Conservation (phyloP, 2,797 vertebrate species). For the Phrynocephalus vlangalii region DNA sequence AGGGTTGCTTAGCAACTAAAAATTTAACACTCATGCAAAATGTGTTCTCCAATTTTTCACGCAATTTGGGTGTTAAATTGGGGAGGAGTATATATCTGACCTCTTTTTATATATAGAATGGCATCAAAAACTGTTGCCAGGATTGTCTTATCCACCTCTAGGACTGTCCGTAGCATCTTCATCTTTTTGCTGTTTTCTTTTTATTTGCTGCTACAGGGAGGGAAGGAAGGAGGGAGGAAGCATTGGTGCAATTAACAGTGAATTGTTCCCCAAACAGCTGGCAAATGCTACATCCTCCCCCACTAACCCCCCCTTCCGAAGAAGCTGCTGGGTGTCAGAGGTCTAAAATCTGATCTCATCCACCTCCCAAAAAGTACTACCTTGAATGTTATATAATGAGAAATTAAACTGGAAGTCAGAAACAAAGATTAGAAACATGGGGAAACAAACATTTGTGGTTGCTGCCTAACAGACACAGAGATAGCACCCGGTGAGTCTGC, state of each 20-base stretch:
- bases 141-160: not conserved
- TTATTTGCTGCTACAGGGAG: not conserved
- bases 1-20: not conserved
- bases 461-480: not conserved
- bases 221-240: not conserved
- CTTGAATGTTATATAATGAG: not conserved
- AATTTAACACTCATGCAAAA: not conserved
- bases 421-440: not conserved
- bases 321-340: not conserved
- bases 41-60: not conserved
- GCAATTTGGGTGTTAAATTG: not conserved
- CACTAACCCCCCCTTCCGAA: too few relatives aligned
- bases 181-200: not conserved
- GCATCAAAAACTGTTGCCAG: not conserved
- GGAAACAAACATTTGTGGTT: not conserved
- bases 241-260: not conserved
- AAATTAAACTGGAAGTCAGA: not conserved
- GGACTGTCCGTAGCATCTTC: not conserved
- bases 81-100: not conserved
- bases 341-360: not conserved
- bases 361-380: not conserved
- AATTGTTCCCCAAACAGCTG: not conserved
- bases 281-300: not conserved
- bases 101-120: not conserved
- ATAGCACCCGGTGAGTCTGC: not conserved